Percentiles rank a stretch among this genome's conserved stretches.
phyloP scores from a whole-genome alignment of 2,113 vertebrate species.

The Lepisosteus osseus region DNA sequence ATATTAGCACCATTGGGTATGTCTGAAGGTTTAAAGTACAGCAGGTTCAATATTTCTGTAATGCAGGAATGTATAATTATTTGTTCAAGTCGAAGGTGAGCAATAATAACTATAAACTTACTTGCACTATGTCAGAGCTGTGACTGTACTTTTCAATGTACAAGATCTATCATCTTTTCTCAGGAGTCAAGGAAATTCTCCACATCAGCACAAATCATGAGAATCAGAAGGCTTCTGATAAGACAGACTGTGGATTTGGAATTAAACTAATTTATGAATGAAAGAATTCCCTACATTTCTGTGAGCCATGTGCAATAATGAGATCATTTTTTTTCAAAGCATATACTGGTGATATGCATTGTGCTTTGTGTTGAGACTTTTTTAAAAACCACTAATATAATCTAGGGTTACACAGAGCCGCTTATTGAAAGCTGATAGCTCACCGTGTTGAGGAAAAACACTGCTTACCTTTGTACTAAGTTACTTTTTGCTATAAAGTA shows the following conservation, averaged over 20 bases:
- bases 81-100: no score
- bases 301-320: no score
- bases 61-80: no score
- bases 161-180: constrained; percentile 27
- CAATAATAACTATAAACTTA: background rate
- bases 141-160: constrained; percentile 16
- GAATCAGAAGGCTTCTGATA: background rate
- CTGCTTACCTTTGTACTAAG: constrained; percentile 12
- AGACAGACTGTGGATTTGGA: background rate
- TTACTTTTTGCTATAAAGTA: constrained; percentile 1
- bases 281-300: no score
- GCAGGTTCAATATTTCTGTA: no score
- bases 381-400: constrained; percentile 5
- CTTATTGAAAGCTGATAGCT: background rate
- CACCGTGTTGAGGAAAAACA: background rate
- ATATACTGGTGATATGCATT: background rate
- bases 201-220: no score
- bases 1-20: no score
- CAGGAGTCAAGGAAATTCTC: constrained; percentile 18
- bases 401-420: background rate
- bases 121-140: constrained; percentile 1
- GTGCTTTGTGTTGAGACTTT: background rate
- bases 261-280: no score
- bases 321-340: no score
- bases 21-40: no score